A percentile compares a stretch with the other conserved stretches of the same genome.
Evolutionary conservation across 2,113 vertebrate genomes (phyloP).

Genomic region (Dipodomys merriami): DNA sequence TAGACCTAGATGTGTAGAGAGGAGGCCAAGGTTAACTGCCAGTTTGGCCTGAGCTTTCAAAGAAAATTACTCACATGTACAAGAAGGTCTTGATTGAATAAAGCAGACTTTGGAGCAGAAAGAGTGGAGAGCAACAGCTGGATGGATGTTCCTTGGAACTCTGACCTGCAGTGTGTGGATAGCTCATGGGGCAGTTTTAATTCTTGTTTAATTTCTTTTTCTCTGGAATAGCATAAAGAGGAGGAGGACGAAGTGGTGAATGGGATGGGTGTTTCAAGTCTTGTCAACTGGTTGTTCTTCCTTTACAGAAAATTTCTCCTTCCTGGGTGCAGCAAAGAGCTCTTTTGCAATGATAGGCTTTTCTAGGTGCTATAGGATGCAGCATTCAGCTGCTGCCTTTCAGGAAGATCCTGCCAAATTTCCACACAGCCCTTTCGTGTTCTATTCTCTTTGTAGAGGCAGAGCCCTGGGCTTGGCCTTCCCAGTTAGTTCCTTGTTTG

Average conservation of each 20-base stretch:
- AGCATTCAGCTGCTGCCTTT: slow-evolving; percentile 69
- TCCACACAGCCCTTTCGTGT: slow-evolving; percentile 74
- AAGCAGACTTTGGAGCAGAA: slow-evolving; percentile 44
- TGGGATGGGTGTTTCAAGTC: not conserved
- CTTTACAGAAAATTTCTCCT: slow-evolving; percentile 23
- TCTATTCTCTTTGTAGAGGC: slow-evolving; percentile 60
- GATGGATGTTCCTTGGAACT: not conserved
- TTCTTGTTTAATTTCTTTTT: slow-evolving; percentile 12
- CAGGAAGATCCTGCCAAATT: slow-evolving; percentile 68
- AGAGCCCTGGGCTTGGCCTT: slow-evolving; percentile 22
- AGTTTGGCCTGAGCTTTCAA: slow-evolving; percentile 70
- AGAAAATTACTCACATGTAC: slow-evolving; percentile 63
- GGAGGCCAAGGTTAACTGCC: slow-evolving; percentile 71
- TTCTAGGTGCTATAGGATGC: slow-evolving; percentile 63
- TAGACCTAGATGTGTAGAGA: slow-evolving; percentile 69
- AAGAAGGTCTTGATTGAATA: slow-evolving; percentile 54
- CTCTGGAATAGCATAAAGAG: not conserved
- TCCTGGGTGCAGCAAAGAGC: slow-evolving; percentile 49
- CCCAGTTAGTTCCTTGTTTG: not conserved
- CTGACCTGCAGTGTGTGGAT: not conserved
- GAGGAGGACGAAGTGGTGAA: not conserved
- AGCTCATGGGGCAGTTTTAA: not conserved
- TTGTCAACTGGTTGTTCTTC: not conserved
- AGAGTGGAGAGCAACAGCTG: slow-evolving; percentile 41
- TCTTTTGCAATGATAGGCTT: slow-evolving; percentile 37